A percentile compares a stretch with the other conserved stretches of the same genome.
These are phyloP conservation scores for Diorhabda carinulata DNA, from an alignment of 1,140 invertebrate genomes.

Conservation along the genomic window DNA sequence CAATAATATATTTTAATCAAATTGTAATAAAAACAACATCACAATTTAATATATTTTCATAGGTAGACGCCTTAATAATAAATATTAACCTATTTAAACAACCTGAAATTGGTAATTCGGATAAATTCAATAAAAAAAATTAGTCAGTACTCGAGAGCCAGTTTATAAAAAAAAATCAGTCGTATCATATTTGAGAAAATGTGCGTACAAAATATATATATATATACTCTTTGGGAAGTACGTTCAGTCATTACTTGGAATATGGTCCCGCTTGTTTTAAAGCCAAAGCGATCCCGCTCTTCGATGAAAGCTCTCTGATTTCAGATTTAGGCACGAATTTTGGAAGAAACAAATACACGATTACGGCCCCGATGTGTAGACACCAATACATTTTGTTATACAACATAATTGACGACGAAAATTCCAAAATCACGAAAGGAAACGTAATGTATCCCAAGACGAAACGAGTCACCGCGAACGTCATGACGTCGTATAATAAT, in stretches of 20 bases:
- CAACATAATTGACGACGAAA: slow-evolving; percentile 48
- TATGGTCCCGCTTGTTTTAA: slow-evolving; percentile 28
- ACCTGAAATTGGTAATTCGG: not conserved
- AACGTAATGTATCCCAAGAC: slow-evolving; percentile 83
- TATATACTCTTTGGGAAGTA: not conserved
- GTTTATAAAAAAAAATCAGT: not conserved
- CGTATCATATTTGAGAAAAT: not conserved
- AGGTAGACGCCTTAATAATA: too few relatives aligned
- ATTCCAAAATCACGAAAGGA: slow-evolving; percentile 85
- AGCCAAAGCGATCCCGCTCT: slow-evolving; percentile 28
- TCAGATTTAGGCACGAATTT: slow-evolving; percentile 33
- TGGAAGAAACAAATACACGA: slow-evolving; percentile 47
- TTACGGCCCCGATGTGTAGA: slow-evolving; percentile 48
- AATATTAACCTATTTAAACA: not conserved
- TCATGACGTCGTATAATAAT: slow-evolving; percentile 72
- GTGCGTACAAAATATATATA: slow-evolving; percentile 1
- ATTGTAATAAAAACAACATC: not conserved
- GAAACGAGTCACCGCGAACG: slow-evolving; percentile 74
- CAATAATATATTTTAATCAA: not conserved
- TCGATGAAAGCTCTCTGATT: slow-evolving; percentile 6
- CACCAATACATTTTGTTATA: slow-evolving; percentile 53
- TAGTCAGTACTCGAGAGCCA: not conserved
- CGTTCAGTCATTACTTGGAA: slow-evolving; percentile 16
- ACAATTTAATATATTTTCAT: too few relatives aligned
- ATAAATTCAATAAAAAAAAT: not conserved